Conservation (phyloP, 2,113 vertebrate genomes). For the Aegotheles bennettii region DNA sequence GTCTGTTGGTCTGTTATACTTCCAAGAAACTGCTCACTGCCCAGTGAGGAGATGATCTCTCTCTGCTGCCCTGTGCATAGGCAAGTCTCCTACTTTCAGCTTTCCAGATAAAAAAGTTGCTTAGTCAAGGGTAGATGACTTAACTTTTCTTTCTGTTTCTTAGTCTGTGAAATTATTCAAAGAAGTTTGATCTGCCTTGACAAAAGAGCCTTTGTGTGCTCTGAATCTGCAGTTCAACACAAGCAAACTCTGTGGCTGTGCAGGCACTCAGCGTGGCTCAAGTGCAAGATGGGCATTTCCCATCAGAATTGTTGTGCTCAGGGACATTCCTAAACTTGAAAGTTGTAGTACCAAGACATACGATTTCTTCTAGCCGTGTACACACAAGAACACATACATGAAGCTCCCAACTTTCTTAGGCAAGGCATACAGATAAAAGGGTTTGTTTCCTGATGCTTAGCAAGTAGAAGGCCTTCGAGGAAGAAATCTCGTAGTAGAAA, state of each 20-base stretch:
- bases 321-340: background rate
- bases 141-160: background rate
- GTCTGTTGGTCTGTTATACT: background rate
- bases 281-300: accelerated
- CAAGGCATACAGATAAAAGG: background rate
- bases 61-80: background rate
- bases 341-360: background rate
- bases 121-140: background rate
- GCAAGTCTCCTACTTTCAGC: background rate
- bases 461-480: background rate
- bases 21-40: background rate
- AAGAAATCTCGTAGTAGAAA: background rate
- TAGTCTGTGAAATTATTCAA: conserved; percentile 27
- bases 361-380: background rate
- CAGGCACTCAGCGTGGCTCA: background rate
- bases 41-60: background rate
- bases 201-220: conserved; percentile 21
- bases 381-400: background rate
- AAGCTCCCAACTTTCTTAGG: background rate
- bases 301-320: accelerated
- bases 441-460: background rate
- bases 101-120: background rate
- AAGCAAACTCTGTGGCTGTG: background rate
- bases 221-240: background rate
- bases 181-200: background rate